Base-by-base conservation (phyloP, 2,888 invertebrate genomes). In the Catocala fraxini region DNA sequence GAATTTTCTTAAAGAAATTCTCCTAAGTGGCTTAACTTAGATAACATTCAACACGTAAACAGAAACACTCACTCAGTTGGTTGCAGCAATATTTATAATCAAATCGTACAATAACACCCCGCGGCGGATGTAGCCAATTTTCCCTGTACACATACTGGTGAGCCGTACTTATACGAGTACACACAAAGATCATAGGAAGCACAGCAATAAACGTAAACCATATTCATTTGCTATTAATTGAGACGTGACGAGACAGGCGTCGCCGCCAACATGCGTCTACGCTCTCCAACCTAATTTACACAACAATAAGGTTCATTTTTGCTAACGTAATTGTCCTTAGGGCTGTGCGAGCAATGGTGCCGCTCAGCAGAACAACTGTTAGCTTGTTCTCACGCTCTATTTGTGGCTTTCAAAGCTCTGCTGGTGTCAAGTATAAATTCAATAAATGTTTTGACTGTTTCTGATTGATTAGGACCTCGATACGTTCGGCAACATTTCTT, bases 341-440 rank as follows among this genome's bases (percentile, higher is more conserved):
- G 81, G 81, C 67, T 80, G 75, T 68, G 65, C 73, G 72, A 58
- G 55, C 69, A 71, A 73, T 81, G 75, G 63, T 79, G 75, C 82
- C 77, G 78, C 77, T 70, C 75, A 82, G 51, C 65, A 75, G 77
- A 83, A 83, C 81, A 84, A 84, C 83, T 81, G 86, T 81, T 83
- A 82, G 77, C 74, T 81, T 79, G 84, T 87, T 88, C 89, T 85
- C 88, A 87, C 86, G 87, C 82, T 87, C 88, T 85, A 84, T 88
- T 89, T 88, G 86, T 83, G 77, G 79, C 66, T 84, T 82, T 81
- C 77, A 82, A 83, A 82, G 82, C 79, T 72, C 72, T 80, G 80
- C 68, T 79, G 78, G 82, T 75, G 77, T 79, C 72, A 80, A 81
- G 81, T 79, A 82, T 77, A 77, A 71, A 73, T 74, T 75, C 77